Evolutionary conservation across 2,113 vertebrate genomes (phyloP).

Genomic region (chimpanzee (Pan troglodytes)): DNA sequence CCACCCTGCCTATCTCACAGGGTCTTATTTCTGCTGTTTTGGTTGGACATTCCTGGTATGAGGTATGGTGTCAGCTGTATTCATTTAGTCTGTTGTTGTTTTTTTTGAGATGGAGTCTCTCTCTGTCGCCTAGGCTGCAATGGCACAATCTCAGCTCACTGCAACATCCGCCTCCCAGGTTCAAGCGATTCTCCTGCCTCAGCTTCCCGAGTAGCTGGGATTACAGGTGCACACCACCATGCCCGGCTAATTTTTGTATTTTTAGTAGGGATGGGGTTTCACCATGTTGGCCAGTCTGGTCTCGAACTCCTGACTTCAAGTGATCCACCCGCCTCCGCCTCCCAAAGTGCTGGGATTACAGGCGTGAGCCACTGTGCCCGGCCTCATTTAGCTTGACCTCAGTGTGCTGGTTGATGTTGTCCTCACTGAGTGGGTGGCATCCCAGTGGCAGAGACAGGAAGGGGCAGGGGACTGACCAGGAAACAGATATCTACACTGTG

Average conservation of each 20-base stretch:
- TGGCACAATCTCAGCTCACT: not conserved
- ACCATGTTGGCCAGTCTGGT: too few species aligned
- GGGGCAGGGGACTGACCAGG: not conserved
- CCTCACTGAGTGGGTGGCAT: rapidly evolving
- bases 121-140: not conserved
- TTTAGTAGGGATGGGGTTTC: too few species aligned
- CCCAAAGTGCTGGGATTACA: too few species aligned
- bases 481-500: not conserved
- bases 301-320: too few species aligned
- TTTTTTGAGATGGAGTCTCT: not conserved
- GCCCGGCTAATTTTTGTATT: too few species aligned
- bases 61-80: not conserved
- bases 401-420: rapidly evolving
- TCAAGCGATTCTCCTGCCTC: not conserved
- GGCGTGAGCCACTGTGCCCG: too few species aligned
- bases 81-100: not conserved
- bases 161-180: not conserved
- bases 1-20: not conserved
- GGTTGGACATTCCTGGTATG: not conserved
- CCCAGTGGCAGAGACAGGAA: not conserved
- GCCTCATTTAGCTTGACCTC: not conserved
- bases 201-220: not conserved
- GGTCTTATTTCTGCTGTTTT: not conserved
- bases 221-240: not conserved
- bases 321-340: too few species aligned